Percentiles rank a stretch among this genome's conserved stretches.
These are phyloP conservation scores for Tetramorium parvispinum DNA, from an alignment of 1,140 invertebrate genomes.

Conservation along the genomic window DNA sequence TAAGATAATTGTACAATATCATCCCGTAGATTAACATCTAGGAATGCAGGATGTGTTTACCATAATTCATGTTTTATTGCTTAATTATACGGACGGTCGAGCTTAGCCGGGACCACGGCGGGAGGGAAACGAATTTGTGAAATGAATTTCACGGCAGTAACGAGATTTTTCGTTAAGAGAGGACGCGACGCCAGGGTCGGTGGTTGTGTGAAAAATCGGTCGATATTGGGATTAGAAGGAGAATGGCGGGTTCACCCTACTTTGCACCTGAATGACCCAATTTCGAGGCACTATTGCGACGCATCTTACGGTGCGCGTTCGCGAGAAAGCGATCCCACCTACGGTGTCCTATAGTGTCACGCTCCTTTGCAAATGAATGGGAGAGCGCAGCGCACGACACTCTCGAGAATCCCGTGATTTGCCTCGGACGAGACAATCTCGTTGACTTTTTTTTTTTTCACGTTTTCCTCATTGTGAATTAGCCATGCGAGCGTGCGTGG, in stretches of 20 bases:
- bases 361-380: conserved; percentile 73
- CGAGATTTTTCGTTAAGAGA: neutral
- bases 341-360: neutral
- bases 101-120: neutral
- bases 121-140: conserved; percentile 16
- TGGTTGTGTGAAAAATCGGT: conserved; percentile 23
- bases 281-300: conserved; percentile 41
- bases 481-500: conserved; percentile 31
- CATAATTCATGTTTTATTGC: conserved; percentile 25
- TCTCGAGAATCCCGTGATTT: conserved; percentile 53
- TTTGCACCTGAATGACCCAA: conserved; percentile 77
- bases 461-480: conserved; percentile 54
- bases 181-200: neutral
- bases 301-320: conserved; percentile 12
- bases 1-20: neutral
- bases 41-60: neutral
- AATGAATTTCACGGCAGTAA: conserved; percentile 38
- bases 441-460: conserved; percentile 72
- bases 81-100: conserved; percentile 20
- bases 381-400: neutral
- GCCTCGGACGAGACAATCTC: conserved; percentile 57
- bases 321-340: conserved; percentile 48
- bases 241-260: conserved; percentile 52
- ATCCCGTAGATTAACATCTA: neutral
- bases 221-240: conserved; percentile 20